Conservation (phyloP, 2,888 invertebrate species). For the Thymelicus sylvestris region DNA sequence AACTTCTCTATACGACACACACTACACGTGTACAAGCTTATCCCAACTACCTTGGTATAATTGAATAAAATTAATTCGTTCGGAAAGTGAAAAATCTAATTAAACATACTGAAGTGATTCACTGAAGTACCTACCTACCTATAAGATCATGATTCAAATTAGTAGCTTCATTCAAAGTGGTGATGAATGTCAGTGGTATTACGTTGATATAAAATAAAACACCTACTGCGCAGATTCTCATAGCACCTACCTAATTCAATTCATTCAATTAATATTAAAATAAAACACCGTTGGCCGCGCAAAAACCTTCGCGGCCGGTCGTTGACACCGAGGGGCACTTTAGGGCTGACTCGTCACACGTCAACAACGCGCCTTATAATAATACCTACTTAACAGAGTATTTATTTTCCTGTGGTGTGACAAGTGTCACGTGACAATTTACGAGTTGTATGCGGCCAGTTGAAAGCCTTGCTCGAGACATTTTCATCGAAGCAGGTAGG, state of each 20-base stretch:
- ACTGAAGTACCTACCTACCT: no score
- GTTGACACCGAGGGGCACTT: constrained; percentile 80
- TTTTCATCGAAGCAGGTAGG: no score
- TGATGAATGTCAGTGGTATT: not conserved
- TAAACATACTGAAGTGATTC: no score
- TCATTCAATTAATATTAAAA: constrained; percentile 67
- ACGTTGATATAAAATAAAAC: constrained; percentile 11
- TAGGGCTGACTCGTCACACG: constrained; percentile 77
- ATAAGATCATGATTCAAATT: no score
- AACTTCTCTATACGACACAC: no score
- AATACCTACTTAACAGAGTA: constrained; percentile 53
- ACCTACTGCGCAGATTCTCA: constrained; percentile 65
- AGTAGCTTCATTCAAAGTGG: not conserved
- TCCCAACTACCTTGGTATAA: no score
- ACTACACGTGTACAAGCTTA: no score
- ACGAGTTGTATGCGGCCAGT: constrained; percentile 4
- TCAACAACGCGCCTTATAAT: constrained; percentile 60
- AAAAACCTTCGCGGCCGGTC: constrained; percentile 79
- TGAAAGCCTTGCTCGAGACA: no score
- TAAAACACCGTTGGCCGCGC: constrained; percentile 75
- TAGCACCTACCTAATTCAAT: constrained; percentile 65
- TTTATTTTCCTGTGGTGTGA: constrained; percentile 55
- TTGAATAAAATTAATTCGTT: no score
- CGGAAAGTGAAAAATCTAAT: no score
- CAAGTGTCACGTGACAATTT: constrained; percentile 46